Base-by-base conservation (phyloP, 2,113 vertebrate species). In the Athene cunicularia region DNA sequence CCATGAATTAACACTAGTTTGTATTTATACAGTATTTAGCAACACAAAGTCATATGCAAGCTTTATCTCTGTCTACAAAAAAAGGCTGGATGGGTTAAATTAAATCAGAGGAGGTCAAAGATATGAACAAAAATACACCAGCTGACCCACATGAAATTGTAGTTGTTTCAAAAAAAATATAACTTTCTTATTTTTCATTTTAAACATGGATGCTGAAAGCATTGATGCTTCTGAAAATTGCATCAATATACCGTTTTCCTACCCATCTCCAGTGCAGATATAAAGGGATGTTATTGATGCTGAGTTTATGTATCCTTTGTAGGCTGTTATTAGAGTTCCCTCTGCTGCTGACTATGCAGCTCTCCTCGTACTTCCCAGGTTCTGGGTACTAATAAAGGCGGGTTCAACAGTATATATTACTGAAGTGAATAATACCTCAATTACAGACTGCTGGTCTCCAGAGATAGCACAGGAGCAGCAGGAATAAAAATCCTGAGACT, bases 261-360 rank as follows among this genome's bases (percentile, higher is more conserved):
- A 41, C 52, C 35, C 39, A n/a, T 93, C 59, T 91, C 35, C 64
- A 79, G 68, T 63, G 47, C 18, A 68, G 39, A 74, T 37, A 28
- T 66, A 90, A 89, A 92, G 70, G 33, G 41, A 85, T 88, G 58
- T 39, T 88, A 80, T 20, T 76, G 79, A 82, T 50, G 71, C 33
- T 60, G 75, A 75, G 30, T 81, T 88, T 83, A 63, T 43, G 10
- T 33, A 64, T 56, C n/a, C 39, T 88, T 92, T 92, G 68, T 47
- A 93, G 72, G 75, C 50, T 94, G 75, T 75, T 92, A 88, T 84
- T 95, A 95, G 80, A 93, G 68, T 81, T 97, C 90, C 88, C 88
- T 92, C 76, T 92, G 92, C 88, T 92, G 76, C 76, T 92, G 91
- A 84, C 60, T 56, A 2, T 59, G 64, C 75, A 88, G 47, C 6